Base-by-base conservation (phyloP, 2,888 invertebrate species). In the Tetragonula carbonaria region DNA sequence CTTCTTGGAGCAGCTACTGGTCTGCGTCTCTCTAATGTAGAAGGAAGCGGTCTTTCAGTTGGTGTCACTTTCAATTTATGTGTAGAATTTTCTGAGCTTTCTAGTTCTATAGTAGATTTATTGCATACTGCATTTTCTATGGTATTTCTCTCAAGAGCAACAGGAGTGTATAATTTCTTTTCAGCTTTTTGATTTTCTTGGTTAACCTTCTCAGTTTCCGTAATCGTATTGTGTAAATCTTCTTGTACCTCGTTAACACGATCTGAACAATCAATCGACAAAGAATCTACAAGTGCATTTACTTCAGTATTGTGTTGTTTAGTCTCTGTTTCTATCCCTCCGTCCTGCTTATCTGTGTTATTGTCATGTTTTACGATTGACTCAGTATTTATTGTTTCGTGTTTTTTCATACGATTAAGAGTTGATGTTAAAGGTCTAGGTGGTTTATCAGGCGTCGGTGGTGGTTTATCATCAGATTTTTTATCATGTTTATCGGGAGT, bases 381-480 rank as follows among this genome's bases (percentile, higher is more conserved):
- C 91, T 91, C 94, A 65, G 88, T 92, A 87, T 88, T 94, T 63
- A 95, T 95, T 59, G 95, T 95, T 85, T 95, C 93, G 80, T 95
- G 96, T 84, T 92, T 93, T 78, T 95, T 95, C 84, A 95, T 95
- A 57, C 96, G 95, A 93, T 96, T 96, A 62, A 96, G 95, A 0
- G 96, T 96, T 2, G 96, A 95, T 55, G 95, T 93, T 33, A 96
- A 94, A 11, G 96, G 96, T 74, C 96, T 94, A 11, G 96, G 96
- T 2, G 96, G 96, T 90, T 96, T 96, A n/a, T 96, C 96, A 3
- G 96, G 96, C 77, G 94, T 92, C 38, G 95, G 92, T 66, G 94
- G 93, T 74, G 94, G 91, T 86, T 94, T 94, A 62, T 94, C 92
- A 72, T 93, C 92, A n/a, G 87, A 90, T 84, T 91, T 91, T 85